These are phyloP conservation scores for Hydrolagus affinis DNA, from an alignment of 2,113 vertebrate species.

Conservation along the genomic window DNA sequence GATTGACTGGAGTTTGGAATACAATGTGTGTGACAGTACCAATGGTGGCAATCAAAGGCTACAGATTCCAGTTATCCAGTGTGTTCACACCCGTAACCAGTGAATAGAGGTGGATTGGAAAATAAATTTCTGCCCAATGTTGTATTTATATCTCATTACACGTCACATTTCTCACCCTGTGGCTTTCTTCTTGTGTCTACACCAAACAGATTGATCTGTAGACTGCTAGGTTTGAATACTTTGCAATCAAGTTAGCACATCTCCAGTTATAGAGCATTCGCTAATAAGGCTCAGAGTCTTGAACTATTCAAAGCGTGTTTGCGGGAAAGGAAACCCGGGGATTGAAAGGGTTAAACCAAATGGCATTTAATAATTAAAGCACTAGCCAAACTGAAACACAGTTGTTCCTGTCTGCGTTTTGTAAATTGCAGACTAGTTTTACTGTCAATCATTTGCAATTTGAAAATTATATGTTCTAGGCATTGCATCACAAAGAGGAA, in stretches of 20 bases:
- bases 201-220: slow-evolving; percentile 5
- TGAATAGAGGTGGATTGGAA: no score
- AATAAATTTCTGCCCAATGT: no score
- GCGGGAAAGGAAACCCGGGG: neutral
- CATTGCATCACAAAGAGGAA: slow-evolving; percentile 26
- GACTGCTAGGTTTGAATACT: neutral
- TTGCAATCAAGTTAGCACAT: slow-evolving; percentile 2
- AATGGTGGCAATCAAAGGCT: no score
- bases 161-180: no score
- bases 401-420: slow-evolving; percentile 11
- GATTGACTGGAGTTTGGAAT: no score
- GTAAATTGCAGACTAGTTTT: slow-evolving; percentile 23
- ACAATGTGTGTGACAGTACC: no score
- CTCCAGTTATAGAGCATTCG: neutral
- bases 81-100: no score
- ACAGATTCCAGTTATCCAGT: no score
- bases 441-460: slow-evolving; percentile 29
- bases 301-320: neutral
- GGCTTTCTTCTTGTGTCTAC: neutral
- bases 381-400: neutral
- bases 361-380: neutral
- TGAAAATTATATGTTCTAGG: slow-evolving; percentile 25
- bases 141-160: no score
- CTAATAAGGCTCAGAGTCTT: neutral
- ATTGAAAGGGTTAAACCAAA: neutral